Percentiles rank a stretch among this genome's conserved stretches.
Conservation (phyloP, 92 coral and sea anemone species). For the Hydrozoanthus gracilis region DNA sequence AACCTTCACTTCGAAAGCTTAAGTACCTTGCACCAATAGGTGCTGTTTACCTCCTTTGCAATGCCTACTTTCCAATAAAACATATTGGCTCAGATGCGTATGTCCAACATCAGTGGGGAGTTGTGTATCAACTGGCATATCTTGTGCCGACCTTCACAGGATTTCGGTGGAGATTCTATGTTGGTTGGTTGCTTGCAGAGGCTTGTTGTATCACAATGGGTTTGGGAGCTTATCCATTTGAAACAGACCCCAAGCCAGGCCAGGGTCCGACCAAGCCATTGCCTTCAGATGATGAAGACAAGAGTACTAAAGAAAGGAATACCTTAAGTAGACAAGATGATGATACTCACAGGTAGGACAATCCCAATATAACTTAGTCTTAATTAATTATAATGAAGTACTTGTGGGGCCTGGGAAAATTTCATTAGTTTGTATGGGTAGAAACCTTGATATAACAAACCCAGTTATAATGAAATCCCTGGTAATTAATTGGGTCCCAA, state of each 20-base stretch:
- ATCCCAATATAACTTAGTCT: not conserved
- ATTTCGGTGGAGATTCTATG: conserved; percentile 94
- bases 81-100: conserved; percentile 75
- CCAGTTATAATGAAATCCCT: too few relatives aligned
- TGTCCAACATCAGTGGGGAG: conserved; percentile 88
- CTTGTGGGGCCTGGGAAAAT: too few relatives aligned
- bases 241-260: conserved; percentile 88
- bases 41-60: conserved; percentile 68
- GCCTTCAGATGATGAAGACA: conserved; percentile 55
- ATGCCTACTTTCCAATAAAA: conserved; percentile 74
- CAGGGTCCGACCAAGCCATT: conserved; percentile 83
- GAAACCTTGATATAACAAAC: too few relatives aligned
- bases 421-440: too few relatives aligned
- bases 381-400: not conserved
- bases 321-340: conserved; percentile 10
- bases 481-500: too few relatives aligned
- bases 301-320: conserved; percentile 39
- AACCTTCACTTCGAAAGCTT: conserved; percentile 74
- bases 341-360: conserved; percentile 65
- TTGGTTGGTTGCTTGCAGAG: conserved; percentile 97
- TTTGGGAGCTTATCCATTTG: conserved; percentile 89
- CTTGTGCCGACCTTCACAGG: conserved; percentile 88
- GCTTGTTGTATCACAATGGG: conserved; percentile 88
- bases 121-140: conserved; percentile 75
- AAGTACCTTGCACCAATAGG: conserved; percentile 67